Evolutionary conservation across 1,140 invertebrate genomes (phyloP), one percentile per base, ranked within the genome.

Genomic region (Nymphalis io): DNA sequence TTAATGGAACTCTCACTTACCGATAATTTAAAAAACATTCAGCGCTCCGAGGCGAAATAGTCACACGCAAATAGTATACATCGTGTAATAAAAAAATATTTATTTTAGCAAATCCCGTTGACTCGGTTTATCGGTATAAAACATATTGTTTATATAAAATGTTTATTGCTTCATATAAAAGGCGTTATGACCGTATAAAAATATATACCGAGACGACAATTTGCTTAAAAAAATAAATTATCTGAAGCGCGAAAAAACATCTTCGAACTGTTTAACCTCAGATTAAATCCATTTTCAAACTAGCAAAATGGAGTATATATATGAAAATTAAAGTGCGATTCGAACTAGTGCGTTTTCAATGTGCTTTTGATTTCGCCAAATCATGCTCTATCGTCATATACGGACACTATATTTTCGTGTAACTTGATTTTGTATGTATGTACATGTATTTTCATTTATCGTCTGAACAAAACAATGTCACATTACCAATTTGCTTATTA

Each of bases 1-100:
- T 66, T 72, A 72, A 66, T 70, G 68, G 72, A 74, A 74, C 72
- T 51, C 60, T 61, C 65, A 69, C 66, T 55, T 72, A 72, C n/a
- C 33, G 59, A 42, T 42, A 20, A 65, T 65, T 57, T 57, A 40
- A 42, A 42, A 27, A 20, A 51, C 18, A 4, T 20, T 27, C 51
- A 55, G 6, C 21, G 51, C 51, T 55, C 51, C 51, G 51, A 55
- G 21, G 21, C 51, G 48, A 55, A 33, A 55, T 27, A 55, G 21
- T 48, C 13, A 61, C 21, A 21, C 42, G 57, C 57, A 59, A 38
- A 27, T 20, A 46, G 42, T 21, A 23, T 12, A 27, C 3, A 23
- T 46, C 15, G 40, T 61, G 18, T 61, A 48, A 61, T 48, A 40
- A 53, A 63, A 53, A 63, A 33, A 63, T 63, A 39, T 21, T 63